Evolutionary conservation across 2,888 invertebrate species (phyloP).

Genomic region (Eristalis pertinax): DNA sequence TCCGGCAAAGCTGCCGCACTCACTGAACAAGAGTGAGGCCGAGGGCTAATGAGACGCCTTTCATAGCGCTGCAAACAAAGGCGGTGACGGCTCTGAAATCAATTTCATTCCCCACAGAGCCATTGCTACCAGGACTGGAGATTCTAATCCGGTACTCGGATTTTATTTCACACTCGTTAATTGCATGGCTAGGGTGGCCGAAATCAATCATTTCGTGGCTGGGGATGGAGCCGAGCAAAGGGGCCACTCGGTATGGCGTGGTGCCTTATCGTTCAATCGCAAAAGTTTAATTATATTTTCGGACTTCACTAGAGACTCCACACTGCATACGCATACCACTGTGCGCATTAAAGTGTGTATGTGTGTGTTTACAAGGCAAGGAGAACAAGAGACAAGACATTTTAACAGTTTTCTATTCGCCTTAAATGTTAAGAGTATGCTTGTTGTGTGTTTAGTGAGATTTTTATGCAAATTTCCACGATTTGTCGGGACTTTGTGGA

Average conservation of each 20-base stretch:
- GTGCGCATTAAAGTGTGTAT: neutral
- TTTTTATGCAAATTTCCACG: slow-evolving; percentile 65
- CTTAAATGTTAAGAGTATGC: slow-evolving; percentile 43
- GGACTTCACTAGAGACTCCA: neutral
- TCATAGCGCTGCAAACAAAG: slow-evolving; percentile 19
- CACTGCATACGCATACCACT: no score
- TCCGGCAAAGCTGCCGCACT: no score
- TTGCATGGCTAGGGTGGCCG: slow-evolving; percentile 70
- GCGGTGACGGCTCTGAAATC: slow-evolving; percentile 44
- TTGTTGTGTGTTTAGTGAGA: slow-evolving; percentile 54
- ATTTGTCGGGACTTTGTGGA: slow-evolving; percentile 47
- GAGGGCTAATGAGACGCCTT: slow-evolving; percentile 12
- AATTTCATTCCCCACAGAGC: slow-evolving; percentile 50
- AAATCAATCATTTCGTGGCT: slow-evolving; percentile 67
- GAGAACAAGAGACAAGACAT: slow-evolving; percentile 29
- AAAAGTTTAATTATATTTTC: slow-evolving; percentile 57
- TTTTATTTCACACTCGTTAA: slow-evolving; percentile 72
- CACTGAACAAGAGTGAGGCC: neutral
- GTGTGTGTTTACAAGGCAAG: slow-evolving; percentile 6
- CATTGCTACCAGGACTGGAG: slow-evolving; percentile 39
- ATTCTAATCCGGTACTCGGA: slow-evolving; percentile 57
- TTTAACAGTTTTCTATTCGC: slow-evolving; percentile 53
- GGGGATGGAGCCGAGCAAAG: neutral
- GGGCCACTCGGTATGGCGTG: neutral
- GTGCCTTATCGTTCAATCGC: slow-evolving; percentile 66